A percentile compares a stretch with the other conserved stretches of the same genome.
These are phyloP conservation scores for Clytia hemisphaerica DNA, from an alignment of 30 jellyfish, hydroid and myxozoan species.

Conservation along the genomic window DNA sequence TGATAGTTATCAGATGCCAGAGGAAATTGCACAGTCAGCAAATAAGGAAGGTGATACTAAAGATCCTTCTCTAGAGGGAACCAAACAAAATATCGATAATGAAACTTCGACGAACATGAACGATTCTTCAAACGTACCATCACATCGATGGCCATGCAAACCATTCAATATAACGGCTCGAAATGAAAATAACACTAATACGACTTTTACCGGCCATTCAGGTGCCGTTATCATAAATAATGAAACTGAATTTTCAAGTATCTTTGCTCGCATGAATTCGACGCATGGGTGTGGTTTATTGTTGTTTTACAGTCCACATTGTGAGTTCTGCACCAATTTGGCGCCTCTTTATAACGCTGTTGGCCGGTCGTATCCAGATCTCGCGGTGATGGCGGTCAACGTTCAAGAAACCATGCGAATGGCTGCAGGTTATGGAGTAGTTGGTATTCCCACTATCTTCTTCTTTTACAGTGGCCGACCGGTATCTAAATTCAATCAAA, in stretches of 20 bases:
- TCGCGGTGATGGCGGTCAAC: conserved; percentile 18
- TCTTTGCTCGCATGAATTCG: conserved; percentile 10
- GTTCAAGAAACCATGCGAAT: conserved; percentile 12
- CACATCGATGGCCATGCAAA: conserved; percentile 29
- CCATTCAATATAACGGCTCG: conserved; percentile 9
- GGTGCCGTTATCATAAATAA: conserved; percentile 1
- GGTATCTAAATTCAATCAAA: conserved; percentile 11
- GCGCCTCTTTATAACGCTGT: conserved; percentile 33
- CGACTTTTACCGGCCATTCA: too few species aligned
- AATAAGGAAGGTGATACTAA: too few species aligned
- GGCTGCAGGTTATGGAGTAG: conserved; percentile 26
- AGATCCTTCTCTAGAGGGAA: too few species aligned
- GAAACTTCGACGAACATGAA: background rate
- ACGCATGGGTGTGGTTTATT: conserved; percentile 23
- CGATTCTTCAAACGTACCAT: background rate
- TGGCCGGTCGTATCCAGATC: conserved; percentile 21
- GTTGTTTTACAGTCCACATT: conserved; percentile 25
- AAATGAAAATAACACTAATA: background rate
- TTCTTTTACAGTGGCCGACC: conserved; percentile 27
- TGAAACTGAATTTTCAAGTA: conserved; percentile 3
- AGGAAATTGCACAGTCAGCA: too few species aligned
- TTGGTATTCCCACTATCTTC: conserved; percentile 32
- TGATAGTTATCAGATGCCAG: too few species aligned
- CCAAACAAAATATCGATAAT: too few species aligned
- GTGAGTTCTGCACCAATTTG: conserved; percentile 17